Base-by-base conservation (phyloP, 2,888 invertebrate species). In the Sesia bembeciformis region DNA sequence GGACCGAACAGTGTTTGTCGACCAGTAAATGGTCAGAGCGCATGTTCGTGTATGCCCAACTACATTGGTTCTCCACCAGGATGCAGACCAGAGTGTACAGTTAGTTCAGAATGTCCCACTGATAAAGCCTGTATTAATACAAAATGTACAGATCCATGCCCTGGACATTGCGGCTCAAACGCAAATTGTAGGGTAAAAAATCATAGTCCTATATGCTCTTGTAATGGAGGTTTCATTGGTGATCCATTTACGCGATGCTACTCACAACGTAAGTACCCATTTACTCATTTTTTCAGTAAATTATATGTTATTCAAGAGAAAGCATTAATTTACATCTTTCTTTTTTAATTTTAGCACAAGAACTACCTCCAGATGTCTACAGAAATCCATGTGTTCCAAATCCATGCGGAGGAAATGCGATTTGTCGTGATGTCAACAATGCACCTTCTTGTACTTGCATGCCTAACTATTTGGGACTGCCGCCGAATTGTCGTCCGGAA, bases 171-270 rank as follows among this genome's bases (percentile, higher is more conserved):
- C 67, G 94, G 94, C 49, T 83, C 85, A 68, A 92, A 93, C 66
- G 89, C 94, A 4, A 84, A 91, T 46, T 96, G 96, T 70, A 91
- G 92, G 72, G 94, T 94, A 3, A 91, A 93, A 57, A 94, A 95
- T 72, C 96, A 95, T 70, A 94, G 93, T 72, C 95, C 96, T 3
- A 92, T 95, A 66, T 96, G 96, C 75, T 91, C 92, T 53, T 96
- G 96, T 72, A 88, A 84, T 39, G 66, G 78, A 38, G 89, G 90
- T 51, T 91, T 89, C 63, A 92, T 91, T 23, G 94, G 94, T 23
- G 93, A 94, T 81, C 93, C 94, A n/a, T 92, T 94, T 65, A 90
- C 91, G 41, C 90, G 92, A 65, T 94, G 94, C 68, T 91, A 86
- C 63, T 78, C 84, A 51, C 77, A 89, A 73, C 81, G 91, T 91